Evolutionary conservation across 2,797 vertebrate species (phyloP).

Genomic region (Tokudaia muenninki): DNA sequence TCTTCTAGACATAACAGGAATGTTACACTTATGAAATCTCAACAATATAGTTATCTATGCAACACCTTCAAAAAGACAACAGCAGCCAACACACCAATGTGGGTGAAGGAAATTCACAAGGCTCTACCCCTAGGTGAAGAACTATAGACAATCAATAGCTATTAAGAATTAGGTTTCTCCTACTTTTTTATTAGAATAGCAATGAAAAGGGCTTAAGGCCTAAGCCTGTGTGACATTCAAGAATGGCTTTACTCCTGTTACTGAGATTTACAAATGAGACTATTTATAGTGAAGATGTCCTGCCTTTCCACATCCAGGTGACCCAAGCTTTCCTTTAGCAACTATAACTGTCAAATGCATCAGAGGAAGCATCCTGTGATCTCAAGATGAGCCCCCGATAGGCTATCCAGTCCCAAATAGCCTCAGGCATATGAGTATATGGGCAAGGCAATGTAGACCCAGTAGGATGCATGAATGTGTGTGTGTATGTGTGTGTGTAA

Average conservation of each 20-base stretch:
- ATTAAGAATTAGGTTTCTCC: not conserved
- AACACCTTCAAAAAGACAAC: not conserved
- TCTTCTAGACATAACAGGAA: not conserved
- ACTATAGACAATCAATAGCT: not conserved
- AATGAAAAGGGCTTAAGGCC: not conserved
- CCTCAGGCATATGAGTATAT: not conserved
- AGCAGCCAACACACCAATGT: too few relatives aligned
- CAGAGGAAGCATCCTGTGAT: not conserved
- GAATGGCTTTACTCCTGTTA: not conserved
- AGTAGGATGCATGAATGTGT: not conserved
- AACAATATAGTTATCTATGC: not conserved
- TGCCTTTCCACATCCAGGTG: not conserved
- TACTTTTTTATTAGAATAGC: not conserved
- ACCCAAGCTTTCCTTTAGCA: not conserved
- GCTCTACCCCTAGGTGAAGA: not conserved
- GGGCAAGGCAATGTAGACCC: not conserved
- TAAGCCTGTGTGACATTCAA: not conserved
- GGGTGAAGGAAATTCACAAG: not conserved
- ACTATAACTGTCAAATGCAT: not conserved
- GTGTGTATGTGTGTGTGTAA: not conserved
- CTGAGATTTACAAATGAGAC: not conserved
- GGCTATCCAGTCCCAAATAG: not conserved
- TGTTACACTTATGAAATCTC: not conserved
- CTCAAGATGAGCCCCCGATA: not conserved
- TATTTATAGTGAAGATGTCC: not conserved